Conservation (phyloP, 2,113 vertebrate species). For the Aegithalos caudatus region DNA sequence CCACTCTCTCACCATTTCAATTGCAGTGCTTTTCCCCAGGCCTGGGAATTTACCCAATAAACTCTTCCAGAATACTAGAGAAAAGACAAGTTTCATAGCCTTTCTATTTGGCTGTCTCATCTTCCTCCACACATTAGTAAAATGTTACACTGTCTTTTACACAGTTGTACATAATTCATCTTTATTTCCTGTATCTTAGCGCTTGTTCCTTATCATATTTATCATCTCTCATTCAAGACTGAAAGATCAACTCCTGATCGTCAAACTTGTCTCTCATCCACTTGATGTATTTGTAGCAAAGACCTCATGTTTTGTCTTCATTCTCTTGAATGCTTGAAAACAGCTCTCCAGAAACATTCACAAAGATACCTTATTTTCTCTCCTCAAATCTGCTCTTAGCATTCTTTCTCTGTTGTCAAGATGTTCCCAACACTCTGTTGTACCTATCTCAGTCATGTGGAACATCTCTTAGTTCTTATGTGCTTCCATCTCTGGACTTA, state of each 20-base stretch:
- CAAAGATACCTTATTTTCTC: neutral
- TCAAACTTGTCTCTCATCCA: neutral
- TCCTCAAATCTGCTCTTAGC: neutral
- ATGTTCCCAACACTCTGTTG: neutral
- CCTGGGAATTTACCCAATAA: neutral
- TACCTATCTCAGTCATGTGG: neutral
- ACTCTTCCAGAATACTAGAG: neutral
- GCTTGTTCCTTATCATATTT: neutral
- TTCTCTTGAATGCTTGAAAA: neutral
- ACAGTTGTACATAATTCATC: neutral
- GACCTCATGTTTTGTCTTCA: neutral
- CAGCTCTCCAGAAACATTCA: neutral
- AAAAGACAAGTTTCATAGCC: neutral
- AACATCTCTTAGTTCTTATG: neutral
- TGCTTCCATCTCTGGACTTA: neutral
- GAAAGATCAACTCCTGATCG: neutral
- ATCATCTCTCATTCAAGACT: neutral
- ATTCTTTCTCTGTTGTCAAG: neutral
- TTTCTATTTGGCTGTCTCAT: neutral
- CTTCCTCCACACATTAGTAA: neutral
- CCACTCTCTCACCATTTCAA: neutral
- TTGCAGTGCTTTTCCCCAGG: neutral
- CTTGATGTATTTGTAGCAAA: neutral
- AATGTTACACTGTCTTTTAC: neutral
- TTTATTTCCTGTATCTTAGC: neutral